These are phyloP conservation scores for Acanthiza pusilla DNA, from an alignment of 2,797 vertebrate genomes.

Conservation along the genomic window DNA sequence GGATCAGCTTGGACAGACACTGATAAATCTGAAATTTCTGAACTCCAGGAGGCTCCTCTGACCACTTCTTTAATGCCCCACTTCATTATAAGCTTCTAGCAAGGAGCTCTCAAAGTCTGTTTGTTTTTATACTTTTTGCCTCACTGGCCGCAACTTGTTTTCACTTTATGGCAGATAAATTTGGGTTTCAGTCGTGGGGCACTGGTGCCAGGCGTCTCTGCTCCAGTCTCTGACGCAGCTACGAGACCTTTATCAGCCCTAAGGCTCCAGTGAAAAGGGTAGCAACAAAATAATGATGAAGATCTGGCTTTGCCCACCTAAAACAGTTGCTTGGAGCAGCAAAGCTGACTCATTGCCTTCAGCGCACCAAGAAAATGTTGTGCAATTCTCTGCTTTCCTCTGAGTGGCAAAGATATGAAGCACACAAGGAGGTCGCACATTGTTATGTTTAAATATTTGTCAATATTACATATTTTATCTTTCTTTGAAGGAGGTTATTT, in stretches of 20 bases:
- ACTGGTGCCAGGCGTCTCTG: background rate
- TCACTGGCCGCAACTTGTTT: background rate
- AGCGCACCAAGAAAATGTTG: background rate
- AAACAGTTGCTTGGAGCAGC: background rate
- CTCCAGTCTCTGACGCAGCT: background rate
- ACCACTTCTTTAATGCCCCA: background rate
- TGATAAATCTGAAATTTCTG: background rate
- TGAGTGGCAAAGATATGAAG: background rate
- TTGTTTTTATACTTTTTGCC: background rate
- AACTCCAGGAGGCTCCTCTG: background rate
- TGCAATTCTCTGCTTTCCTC: background rate
- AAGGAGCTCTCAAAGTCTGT: background rate
- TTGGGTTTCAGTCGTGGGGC: background rate
- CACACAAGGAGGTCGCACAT: background rate
- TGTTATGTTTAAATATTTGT: background rate
- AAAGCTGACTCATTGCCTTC: background rate
- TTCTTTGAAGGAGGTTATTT: background rate
- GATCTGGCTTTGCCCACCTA: background rate
- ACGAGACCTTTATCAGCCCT: background rate
- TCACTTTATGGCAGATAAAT: background rate
- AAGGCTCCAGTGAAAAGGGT: background rate
- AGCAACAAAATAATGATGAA: background rate
- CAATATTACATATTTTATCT: background rate
- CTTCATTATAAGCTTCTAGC: background rate
- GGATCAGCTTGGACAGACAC: background rate